Percentiles rank a stretch among this genome's conserved stretches.
Conservation (phyloP, 1,140 invertebrate genomes). For the Pogonomyrmex californicus region DNA sequence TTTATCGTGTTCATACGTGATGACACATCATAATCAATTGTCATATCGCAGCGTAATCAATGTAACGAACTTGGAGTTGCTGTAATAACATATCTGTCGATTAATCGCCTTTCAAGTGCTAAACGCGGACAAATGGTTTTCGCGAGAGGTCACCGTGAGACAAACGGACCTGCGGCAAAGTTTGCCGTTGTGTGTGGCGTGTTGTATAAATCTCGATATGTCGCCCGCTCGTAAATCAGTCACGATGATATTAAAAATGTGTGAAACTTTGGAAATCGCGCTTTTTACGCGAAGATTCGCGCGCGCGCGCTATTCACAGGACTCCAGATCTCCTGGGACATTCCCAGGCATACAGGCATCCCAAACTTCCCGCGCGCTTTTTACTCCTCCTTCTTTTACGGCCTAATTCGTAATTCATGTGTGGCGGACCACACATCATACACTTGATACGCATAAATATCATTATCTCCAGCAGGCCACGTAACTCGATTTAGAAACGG, state of each 20-base stretch:
- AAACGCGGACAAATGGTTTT: conserved; percentile 6
- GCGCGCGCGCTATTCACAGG: neutral
- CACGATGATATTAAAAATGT: conserved; percentile 4
- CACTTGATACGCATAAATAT: conserved; percentile 79
- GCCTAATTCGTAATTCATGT: conserved; percentile 67
- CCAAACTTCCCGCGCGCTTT: conserved; percentile 65
- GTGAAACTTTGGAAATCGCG: conserved; percentile 57
- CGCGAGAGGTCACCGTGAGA: neutral
- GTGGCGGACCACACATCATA: conserved; percentile 71
- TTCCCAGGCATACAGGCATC: conserved; percentile 23
- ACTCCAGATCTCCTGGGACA: conserved; percentile 53
- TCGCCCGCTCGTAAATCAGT: conserved; percentile 48
- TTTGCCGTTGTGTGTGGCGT: neutral
- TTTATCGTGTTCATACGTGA: conserved; percentile 1
- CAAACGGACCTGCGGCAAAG: neutral
- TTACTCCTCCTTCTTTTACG: conserved; percentile 33
- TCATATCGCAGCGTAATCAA: neutral
- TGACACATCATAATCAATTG: neutral
- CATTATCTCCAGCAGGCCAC: conserved; percentile 78
- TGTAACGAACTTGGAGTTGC: neutral
- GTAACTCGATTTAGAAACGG: conserved; percentile 76
- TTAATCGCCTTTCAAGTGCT: neutral
- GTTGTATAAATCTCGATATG: conserved; percentile 39
- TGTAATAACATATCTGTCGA: neutral
- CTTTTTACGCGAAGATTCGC: neutral